A percentile compares a stretch with the other conserved stretches of the same genome.
Evolutionary conservation across 2,888 invertebrate genomes (phyloP).

Genomic region (Acanthopleura granulata): DNA sequence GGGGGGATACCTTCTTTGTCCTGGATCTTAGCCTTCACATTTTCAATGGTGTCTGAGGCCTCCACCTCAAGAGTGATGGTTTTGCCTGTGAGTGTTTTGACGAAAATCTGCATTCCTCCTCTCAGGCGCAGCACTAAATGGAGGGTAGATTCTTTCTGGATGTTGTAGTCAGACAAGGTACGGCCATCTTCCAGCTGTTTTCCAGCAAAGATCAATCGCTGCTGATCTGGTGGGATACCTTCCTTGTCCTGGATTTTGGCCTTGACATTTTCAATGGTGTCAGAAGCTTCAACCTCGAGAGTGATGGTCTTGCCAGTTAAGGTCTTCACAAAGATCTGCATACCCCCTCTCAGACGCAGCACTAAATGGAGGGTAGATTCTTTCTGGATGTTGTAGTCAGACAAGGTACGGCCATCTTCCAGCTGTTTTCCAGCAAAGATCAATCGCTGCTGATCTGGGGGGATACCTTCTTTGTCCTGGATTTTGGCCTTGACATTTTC

Average conservation of each 20-base stretch:
- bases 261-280: slow-evolving; percentile 12
- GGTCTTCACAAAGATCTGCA: slow-evolving; percentile 18
- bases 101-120: slow-evolving; percentile 18
- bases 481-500: slow-evolving; percentile 12
- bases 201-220: slow-evolving; percentile 17
- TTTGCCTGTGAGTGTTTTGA: slow-evolving; percentile 8
- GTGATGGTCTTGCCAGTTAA: slow-evolving; percentile 14
- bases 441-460: slow-evolving; percentile 15
- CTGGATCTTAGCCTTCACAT: slow-evolving; percentile 16
- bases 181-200: slow-evolving; percentile 15
- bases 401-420: slow-evolving; percentile 15
- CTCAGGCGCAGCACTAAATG: slow-evolving; percentile 14
- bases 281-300: slow-evolving; percentile 7
- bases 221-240: slow-evolving; percentile 13
- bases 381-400: slow-evolving; percentile 17
- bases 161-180: slow-evolving; percentile 13
- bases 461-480: slow-evolving; percentile 16
- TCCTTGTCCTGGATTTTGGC: slow-evolving; percentile 18
- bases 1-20: slow-evolving; percentile 14
- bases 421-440: slow-evolving; percentile 14
- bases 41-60: slow-evolving; percentile 11
- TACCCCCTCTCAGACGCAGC: slow-evolving; percentile 16
- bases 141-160: slow-evolving; percentile 14
- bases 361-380: slow-evolving; percentile 11
- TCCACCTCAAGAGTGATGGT: slow-evolving; percentile 11